These are phyloP conservation scores for Ptychoptera albimana DNA, from an alignment of 2,888 invertebrate genomes.

Conservation along the genomic window DNA sequence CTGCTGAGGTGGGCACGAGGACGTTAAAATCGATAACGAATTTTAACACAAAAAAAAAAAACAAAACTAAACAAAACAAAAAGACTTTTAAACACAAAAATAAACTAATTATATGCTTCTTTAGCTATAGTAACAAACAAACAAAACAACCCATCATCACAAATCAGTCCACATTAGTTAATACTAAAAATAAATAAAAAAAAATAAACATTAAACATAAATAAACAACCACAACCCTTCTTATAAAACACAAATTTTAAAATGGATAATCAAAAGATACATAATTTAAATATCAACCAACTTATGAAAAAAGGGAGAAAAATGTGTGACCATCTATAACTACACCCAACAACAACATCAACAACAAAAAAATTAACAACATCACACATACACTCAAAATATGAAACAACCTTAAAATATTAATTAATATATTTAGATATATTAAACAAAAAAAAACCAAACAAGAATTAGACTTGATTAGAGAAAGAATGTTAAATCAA, in stretches of 20 bases:
- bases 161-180: constrained; percentile 1
- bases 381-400: neutral
- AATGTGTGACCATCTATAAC: neutral
- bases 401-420: neutral
- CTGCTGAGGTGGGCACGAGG: constrained; percentile 87
- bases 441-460: neutral
- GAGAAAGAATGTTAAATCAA: constrained; percentile 7
- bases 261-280: no score
- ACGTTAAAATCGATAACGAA: constrained; percentile 42
- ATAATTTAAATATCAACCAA: no score
- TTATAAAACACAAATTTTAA: no score
- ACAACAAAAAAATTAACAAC: neutral
- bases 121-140: neutral
- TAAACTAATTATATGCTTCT: constrained; percentile 3
- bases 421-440: neutral
- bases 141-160: constrained; percentile 9
- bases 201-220: neutral
- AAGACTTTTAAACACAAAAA: constrained; percentile 1
- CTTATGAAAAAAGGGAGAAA: no score
- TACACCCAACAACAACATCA: neutral
- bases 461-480: constrained; percentile 4
- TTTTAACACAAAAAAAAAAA: constrained; percentile 8
- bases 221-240: neutral
- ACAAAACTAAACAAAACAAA: constrained; percentile 12
- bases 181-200: neutral